Conservation (phyloP, 2,113 vertebrate genomes). For the Cathartes aura region DNA sequence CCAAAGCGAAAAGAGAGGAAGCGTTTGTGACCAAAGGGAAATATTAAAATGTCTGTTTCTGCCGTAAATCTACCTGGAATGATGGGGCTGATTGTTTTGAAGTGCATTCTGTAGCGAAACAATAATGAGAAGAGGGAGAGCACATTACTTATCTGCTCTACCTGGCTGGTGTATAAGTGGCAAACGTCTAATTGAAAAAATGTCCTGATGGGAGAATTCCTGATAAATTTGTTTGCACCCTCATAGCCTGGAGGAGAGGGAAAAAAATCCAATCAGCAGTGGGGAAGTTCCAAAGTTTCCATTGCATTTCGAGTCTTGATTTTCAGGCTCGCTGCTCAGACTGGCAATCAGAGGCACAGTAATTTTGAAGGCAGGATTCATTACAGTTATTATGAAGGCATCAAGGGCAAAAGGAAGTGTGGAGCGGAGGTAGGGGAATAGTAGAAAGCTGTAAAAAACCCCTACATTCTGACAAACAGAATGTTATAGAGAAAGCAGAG, state of each 20-base stretch:
- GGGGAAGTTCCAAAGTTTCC: constrained; percentile 52
- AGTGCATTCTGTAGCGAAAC: neutral
- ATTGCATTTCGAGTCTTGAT: constrained; percentile 49
- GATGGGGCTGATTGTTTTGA: constrained; percentile 28
- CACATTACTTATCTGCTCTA: constrained; percentile 50
- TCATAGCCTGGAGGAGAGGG: constrained; percentile 26
- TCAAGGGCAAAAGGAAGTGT: neutral
- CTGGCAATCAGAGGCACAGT: constrained; percentile 43
- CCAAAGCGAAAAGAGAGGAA: neutral
- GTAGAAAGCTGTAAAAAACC: neutral
- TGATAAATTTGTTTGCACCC: constrained; percentile 62
- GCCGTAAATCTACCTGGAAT: neutral
- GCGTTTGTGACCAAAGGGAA: neutral
- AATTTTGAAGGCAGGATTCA: constrained; percentile 63
- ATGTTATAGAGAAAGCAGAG: neutral
- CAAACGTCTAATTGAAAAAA: constrained; percentile 64
- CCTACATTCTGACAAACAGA: neutral
- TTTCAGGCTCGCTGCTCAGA: constrained; percentile 59
- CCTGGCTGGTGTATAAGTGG: constrained; percentile 40
- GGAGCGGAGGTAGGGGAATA: neutral
- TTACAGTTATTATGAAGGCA: constrained; percentile 29
- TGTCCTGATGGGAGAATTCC: constrained; percentile 48
- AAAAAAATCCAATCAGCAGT: constrained; percentile 46
- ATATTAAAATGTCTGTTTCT: constrained; percentile 34
- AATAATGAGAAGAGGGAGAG: constrained; percentile 48